Evolutionary conservation across 2,888 invertebrate genomes (phyloP).

Genomic region (Zygothrica quintamaculata): DNA sequence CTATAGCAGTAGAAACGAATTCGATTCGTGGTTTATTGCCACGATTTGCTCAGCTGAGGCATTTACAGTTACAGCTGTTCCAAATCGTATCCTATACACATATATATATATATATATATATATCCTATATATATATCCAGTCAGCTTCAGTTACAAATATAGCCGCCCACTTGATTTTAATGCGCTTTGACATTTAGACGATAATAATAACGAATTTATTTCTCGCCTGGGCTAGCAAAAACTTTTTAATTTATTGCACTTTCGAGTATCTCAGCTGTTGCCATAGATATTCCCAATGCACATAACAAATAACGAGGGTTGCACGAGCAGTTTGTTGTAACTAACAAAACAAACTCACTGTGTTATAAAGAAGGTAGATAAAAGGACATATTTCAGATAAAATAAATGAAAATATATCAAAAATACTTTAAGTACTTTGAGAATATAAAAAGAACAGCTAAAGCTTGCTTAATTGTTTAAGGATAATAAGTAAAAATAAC

Average conservation of each 20-base stretch:
- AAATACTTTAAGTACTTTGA: too few relatives aligned
- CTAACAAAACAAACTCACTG: too few relatives aligned
- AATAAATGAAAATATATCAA: too few relatives aligned
- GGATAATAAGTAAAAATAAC: too few relatives aligned
- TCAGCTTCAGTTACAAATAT: background rate
- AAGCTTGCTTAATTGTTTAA: too few relatives aligned
- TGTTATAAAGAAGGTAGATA: too few relatives aligned
- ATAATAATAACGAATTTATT: conserved; percentile 76
- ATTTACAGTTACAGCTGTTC: conserved; percentile 57
- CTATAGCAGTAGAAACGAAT: conserved; percentile 57
- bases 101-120: too few relatives aligned
- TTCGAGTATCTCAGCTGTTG: conserved; percentile 66
- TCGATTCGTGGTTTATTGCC: conserved; percentile 76
- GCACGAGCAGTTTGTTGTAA: background rate
- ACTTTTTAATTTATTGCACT: conserved; percentile 69
- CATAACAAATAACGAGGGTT: conserved; percentile 32
- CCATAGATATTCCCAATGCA: conserved; percentile 46
- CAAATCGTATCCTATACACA: conserved; percentile 28
- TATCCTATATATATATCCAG: too few relatives aligned
- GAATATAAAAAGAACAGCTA: too few relatives aligned
- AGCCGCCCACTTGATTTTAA: conserved; percentile 59
- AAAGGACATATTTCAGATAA: too few relatives aligned
- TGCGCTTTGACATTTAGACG: conserved; percentile 75
- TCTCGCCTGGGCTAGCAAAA: conserved; percentile 51
- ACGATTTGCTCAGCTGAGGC: conserved; percentile 75